phyloP scores from a whole-genome alignment of 2,113 vertebrate genomes.

The Melanerpes aurifrons region DNA sequence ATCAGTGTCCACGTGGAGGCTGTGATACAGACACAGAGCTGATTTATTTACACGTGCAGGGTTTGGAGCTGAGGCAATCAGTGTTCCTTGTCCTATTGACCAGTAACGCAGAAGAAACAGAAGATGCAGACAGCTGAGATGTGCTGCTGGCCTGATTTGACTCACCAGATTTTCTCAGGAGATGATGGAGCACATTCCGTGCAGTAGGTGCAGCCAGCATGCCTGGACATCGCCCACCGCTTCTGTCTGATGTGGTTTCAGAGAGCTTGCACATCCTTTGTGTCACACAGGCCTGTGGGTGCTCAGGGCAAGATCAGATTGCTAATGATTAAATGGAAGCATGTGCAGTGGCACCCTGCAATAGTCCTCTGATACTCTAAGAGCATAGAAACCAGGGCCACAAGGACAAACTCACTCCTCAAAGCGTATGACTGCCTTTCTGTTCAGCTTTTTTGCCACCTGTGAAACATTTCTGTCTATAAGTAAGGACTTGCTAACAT shows the following conservation, averaged over 20 bases:
- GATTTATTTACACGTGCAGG: neutral
- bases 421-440: neutral
- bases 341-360: neutral
- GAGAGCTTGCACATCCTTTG: constrained; percentile 1
- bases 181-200: constrained; percentile 57
- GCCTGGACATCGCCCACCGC: constrained; percentile 30
- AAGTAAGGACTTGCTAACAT: neutral
- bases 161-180: constrained; percentile 57
- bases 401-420: neutral
- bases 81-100: constrained; percentile 49
- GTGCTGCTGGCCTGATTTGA: constrained; percentile 60
- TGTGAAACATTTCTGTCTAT: neutral
- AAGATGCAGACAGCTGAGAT: constrained; percentile 15
- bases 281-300: neutral
- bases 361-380: neutral
- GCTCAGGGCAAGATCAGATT: constrained; percentile 1
- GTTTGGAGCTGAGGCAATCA: neutral
- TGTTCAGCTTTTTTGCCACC: neutral
- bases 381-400: neutral
- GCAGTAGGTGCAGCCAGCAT: constrained; percentile 40
- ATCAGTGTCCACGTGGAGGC: neutral
- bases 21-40: neutral
- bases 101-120: constrained; percentile 19
- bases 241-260: constrained; percentile 42
- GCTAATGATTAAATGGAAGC: constrained; percentile 27